Conservation (phyloP, 2,113 vertebrate genomes). For the Otis tarda region DNA sequence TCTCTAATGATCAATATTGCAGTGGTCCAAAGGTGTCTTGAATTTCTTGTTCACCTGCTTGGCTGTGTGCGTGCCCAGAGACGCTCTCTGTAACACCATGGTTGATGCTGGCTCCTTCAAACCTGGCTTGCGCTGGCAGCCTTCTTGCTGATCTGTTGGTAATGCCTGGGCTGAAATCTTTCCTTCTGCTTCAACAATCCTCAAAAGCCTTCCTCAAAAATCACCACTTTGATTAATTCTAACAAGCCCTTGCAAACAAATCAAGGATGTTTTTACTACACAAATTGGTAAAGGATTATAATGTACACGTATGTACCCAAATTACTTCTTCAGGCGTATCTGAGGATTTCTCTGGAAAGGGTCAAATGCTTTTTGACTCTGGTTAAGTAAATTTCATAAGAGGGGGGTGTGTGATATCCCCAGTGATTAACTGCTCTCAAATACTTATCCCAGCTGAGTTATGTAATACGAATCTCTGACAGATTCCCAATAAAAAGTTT, state of each 20-base stretch:
- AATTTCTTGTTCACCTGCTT: neutral
- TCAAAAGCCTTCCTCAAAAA: neutral
- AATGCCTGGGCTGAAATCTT: neutral
- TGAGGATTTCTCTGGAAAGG: neutral
- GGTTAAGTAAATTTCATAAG: neutral
- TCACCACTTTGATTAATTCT: neutral
- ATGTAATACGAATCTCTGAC: neutral
- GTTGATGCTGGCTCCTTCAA: neutral
- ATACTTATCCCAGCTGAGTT: conserved; percentile 8
- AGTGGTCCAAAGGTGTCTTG: neutral
- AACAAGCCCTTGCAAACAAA: neutral
- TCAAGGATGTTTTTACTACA: neutral
- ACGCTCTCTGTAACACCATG: fast-evolving
- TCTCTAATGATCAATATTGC: neutral
- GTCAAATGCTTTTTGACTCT: neutral
- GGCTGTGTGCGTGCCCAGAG: fast-evolving
- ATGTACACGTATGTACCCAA: neutral
- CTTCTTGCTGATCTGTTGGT: neutral
- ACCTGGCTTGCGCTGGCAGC: neutral
- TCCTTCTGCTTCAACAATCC: neutral
- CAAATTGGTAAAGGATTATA: neutral
- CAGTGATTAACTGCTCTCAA: conserved; percentile 35
- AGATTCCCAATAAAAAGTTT: neutral
- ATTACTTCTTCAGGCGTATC: neutral
- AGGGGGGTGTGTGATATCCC: neutral